These are phyloP conservation scores for Falco columbarius DNA, from an alignment of 2,797 vertebrate genomes.

Conservation along the genomic window DNA sequence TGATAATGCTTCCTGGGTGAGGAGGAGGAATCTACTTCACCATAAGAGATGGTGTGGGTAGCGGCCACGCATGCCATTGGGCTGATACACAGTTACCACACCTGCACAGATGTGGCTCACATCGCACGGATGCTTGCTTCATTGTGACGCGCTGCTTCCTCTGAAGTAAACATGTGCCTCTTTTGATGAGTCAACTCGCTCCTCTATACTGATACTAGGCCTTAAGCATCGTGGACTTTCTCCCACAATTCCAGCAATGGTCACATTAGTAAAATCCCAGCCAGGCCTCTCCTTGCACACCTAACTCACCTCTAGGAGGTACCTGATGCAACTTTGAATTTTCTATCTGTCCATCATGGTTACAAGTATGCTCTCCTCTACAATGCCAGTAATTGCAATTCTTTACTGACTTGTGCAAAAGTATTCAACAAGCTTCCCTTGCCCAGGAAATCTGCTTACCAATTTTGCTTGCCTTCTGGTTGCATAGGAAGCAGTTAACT, in stretches of 20 bases:
- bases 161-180: neutral
- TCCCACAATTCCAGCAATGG: neutral
- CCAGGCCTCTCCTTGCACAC: neutral
- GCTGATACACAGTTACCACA: neutral
- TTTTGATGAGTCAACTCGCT: neutral
- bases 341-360: neutral
- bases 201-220: neutral
- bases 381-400: fast-evolving
- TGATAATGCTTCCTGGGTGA: neutral
- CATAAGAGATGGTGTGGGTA: neutral
- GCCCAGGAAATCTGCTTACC: neutral
- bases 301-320: neutral
- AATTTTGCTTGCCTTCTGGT: neutral
- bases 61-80: fast-evolving
- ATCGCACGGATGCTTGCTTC: neutral
- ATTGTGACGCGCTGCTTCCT: neutral
- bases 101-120: neutral
- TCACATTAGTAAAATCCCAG: neutral
- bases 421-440: neutral
- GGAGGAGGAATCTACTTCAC: neutral
- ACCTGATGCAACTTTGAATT: neutral
- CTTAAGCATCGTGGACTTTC: neutral
- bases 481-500: neutral
- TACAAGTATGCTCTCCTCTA: neutral
- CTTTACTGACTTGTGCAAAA: neutral